phyloP scores from a whole-genome alignment of 2,888 invertebrate genomes.

The Rhagonycha fulva region DNA sequence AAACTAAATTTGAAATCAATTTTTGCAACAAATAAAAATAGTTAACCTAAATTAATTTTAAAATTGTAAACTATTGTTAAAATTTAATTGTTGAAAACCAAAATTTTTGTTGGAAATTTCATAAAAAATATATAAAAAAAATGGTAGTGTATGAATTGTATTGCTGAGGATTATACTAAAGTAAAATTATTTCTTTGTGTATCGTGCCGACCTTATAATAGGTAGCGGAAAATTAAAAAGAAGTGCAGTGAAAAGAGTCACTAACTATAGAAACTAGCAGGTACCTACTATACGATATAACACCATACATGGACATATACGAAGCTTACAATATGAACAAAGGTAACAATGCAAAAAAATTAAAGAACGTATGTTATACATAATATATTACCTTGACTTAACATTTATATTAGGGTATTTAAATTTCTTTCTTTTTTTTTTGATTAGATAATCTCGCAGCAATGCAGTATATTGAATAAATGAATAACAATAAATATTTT shows the following conservation, averaged over 20 bases:
- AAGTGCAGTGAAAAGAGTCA: constrained; percentile 25
- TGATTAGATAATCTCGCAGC: too few relatives aligned
- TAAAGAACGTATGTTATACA: not conserved
- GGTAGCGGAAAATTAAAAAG: constrained; percentile 12
- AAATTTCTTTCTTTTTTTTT: too few relatives aligned
- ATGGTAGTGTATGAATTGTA: not conserved
- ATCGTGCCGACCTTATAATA: constrained; percentile 17
- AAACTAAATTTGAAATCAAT: too few relatives aligned
- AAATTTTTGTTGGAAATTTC: not conserved
- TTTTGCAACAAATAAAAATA: not conserved
- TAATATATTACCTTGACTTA: too few relatives aligned
- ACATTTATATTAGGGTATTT: too few relatives aligned
- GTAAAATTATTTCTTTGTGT: constrained; percentile 19
- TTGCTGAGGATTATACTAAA: constrained; percentile 4
- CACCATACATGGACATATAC: not conserved
- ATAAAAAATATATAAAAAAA: not conserved
- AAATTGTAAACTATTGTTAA: not conserved
- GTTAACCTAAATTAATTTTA: not conserved
- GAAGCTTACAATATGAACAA: not conserved
- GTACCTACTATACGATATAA: constrained; percentile 3
- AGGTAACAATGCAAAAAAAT: not conserved
- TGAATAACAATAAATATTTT: too few relatives aligned
- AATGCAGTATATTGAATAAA: too few relatives aligned
- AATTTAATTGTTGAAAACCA: not conserved
- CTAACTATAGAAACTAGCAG: constrained; percentile 18